Evolutionary conservation across 2,888 invertebrate genomes (phyloP), one percentile per base, ranked within the genome.

Genomic region (Pelosia muscerda): DNA sequence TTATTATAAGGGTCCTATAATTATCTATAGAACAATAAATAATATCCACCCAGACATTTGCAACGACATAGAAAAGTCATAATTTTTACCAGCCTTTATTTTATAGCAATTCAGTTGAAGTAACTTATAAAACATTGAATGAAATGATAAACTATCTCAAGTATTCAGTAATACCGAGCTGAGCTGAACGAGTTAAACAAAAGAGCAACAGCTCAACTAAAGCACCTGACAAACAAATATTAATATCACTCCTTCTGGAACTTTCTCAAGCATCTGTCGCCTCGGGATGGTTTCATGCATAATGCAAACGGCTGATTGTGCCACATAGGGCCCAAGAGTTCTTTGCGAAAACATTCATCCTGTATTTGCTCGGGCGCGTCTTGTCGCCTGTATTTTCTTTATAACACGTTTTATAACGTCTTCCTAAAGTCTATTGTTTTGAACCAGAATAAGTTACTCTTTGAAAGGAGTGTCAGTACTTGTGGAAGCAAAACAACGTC

Each of bases 231-330:
- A 89, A 88, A 89, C 88, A 88, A 88, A 88, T 86, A 88, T 88
- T 87, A 87, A 87, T 88, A 88, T 86, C 79, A 84, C 79, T 82
- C 81, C 80, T 86, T 85, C 82, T 84, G 79, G 78, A 84, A 84
- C 76, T 86, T 83, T 77, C 78, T 70, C 69, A 65, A 82, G 86
- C 92, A 91, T 90, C 87, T 91, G 92, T 88, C 91, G 90, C 88
- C 85, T 73, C 76, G 84, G 88, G 88, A 89, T 83, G 88, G 90
- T 86, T 90, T 91, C 92, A 94, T 94, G 93, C 93, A 94, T 94
- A 90, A 94, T 94, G 92, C 92, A 94, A 88, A 86, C 86, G 82
- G 79, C 88, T 93, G 93, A 94, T 94, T 94, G 93, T 91, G 87
- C 84, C 89, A 86, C 87, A 86, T 86, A 88, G 83, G 83, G 78